Evolutionary conservation across 2,888 invertebrate species (phyloP).

Genomic region (Amphipyra tragopoginis): DNA sequence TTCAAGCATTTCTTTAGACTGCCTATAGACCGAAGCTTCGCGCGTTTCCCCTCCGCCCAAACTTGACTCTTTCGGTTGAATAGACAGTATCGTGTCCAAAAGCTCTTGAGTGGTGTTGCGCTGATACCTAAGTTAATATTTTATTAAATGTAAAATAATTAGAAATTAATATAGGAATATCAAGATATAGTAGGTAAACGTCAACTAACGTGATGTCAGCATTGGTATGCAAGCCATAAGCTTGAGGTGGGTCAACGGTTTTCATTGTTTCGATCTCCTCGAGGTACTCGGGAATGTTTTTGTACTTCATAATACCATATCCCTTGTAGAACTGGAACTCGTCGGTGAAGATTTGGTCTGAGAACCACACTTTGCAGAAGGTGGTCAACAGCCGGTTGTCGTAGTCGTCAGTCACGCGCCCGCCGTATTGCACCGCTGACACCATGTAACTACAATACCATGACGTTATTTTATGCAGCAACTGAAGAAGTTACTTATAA

Average conservation of each 20-base stretch:
- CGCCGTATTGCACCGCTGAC: constrained; percentile 97
- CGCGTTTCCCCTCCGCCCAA: constrained; percentile 94
- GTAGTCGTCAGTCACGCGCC: constrained; percentile 97
- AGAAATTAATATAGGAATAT: background rate
- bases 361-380: constrained; percentile 94
- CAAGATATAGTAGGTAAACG: background rate
- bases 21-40: constrained; percentile 93
- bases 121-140: constrained; percentile 92
- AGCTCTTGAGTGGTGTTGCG: constrained; percentile 93
- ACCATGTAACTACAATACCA: constrained; percentile 93
- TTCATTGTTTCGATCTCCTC: constrained; percentile 93
- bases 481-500: background rate
- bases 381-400: constrained; percentile 95
- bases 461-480: background rate
- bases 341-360: constrained; percentile 93
- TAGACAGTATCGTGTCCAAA: constrained; percentile 94
- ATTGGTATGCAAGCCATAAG: constrained; percentile 96
- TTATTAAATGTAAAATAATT: background rate
- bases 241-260: constrained; percentile 95
- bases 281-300: constrained; percentile 93
- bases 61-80: constrained; percentile 96
- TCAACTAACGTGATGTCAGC: constrained; percentile 95
- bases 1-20: constrained; percentile 93
- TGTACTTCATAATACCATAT: constrained; percentile 93
- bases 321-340: constrained; percentile 94